Base-by-base conservation (phyloP, 2,113 vertebrate genomes). In the Pagrus major region DNA sequence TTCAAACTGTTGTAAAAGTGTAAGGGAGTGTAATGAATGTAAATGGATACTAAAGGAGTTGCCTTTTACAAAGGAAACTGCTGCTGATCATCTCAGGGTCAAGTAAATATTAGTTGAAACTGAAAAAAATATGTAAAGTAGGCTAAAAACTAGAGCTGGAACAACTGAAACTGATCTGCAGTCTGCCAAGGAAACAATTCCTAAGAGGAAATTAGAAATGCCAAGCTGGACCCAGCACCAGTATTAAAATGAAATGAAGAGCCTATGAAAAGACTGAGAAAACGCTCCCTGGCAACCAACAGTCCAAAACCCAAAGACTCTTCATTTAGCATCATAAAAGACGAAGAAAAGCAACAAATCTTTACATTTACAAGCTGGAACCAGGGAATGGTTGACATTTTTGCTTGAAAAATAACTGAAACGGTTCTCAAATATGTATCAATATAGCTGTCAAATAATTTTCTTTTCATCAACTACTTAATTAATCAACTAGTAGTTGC, bases 1-100 rank as follows among this genome's bases (percentile, higher is more conserved):
- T 87, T 81, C 52, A 78, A 21, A 21, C 20, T 18, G 85, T 71
- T 75, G 82, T 91, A 91, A 89, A 92, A 83, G 70, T 0, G 20
- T 84, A 83, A 63, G 51, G 8, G 58, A 60, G 59, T 56, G 65
- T 76, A 85, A 80, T 80, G 6, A 65, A 83, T 59, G 39, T 51
- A 80, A 86, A 88, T 73, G 31, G 83, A 27, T 46, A 37, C 41
- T 37, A 67, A 65, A 76, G 33, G 9, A 18, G 25, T 29, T 70
- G 12, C 69, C 5, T 12, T 72, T 76, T 44, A 83, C 14, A 61
- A 61, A 81, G 67, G 37, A 72, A 61, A 60, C 6, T 12, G n/a
- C 21, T 47, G 5, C 23, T 21, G 82, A 66, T 60, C 60, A 65
- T 61, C 6, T n/a, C n/a, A 65, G 51, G 31, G 61, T 58, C 47